phyloP scores from a whole-genome alignment of 2,113 vertebrate species.

The Clarias macrocephalus region DNA sequence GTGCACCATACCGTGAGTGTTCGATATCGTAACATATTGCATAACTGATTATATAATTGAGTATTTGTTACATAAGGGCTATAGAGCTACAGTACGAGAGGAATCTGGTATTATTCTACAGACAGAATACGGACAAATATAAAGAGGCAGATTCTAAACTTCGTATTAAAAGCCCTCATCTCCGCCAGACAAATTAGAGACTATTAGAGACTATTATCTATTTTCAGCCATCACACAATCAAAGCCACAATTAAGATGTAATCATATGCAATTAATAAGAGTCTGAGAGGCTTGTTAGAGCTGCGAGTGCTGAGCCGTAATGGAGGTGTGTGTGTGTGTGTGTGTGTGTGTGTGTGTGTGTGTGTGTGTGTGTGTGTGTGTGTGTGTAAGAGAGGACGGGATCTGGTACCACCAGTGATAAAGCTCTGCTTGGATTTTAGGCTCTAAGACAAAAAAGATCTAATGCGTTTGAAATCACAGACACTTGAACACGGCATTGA shows the following conservation, averaged over 20 bases:
- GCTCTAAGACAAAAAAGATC: not conserved
- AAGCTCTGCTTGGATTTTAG: not conserved
- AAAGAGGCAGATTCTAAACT: not conserved
- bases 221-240: not conserved
- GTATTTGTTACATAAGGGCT: not conserved
- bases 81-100: not conserved
- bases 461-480: not conserved
- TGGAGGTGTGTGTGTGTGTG: not conserved
- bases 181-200: slow-evolving; percentile 1
- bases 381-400: not conserved
- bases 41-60: slow-evolving; percentile 11
- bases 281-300: slow-evolving; percentile 7
- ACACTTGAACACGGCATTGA: not conserved
- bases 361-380: not conserved
- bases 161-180: not conserved
- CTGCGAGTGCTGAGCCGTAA: not conserved
- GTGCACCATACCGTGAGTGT: not conserved
- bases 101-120: not conserved
- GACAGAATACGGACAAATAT: not conserved
- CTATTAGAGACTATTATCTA: not conserved
- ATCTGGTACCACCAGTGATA: not conserved
- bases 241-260: slow-evolving; percentile 23
- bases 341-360: not conserved
- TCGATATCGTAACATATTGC: slow-evolving; percentile 2
- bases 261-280: slow-evolving; percentile 5